Evolutionary conservation across 1,140 invertebrate species (phyloP).

Genomic region (fruit fly (Drosophila melanogaster)): DNA sequence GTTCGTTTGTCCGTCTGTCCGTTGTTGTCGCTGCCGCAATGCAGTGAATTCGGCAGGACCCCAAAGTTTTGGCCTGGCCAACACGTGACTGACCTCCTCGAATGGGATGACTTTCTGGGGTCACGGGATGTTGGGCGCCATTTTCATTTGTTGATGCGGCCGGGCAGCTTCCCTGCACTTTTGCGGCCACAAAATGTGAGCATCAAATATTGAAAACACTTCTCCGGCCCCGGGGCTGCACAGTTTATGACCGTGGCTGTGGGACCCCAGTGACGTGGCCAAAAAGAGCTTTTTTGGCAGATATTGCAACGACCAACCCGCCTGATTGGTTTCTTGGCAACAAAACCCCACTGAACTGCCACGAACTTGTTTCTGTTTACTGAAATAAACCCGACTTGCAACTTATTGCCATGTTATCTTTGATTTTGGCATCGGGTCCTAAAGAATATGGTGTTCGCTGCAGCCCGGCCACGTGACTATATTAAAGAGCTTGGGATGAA

Average conservation of each 20-base stretch:
- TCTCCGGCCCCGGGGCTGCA: conserved; percentile 15
- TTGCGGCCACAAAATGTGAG: conserved; percentile 71
- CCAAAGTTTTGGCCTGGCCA: conserved; percentile 33
- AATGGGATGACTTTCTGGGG: conserved; percentile 17
- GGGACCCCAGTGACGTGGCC: conserved; percentile 32
- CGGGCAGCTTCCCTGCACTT: conserved; percentile 59
- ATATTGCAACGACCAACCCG: conserved; percentile 5
- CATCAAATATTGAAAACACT: conserved; percentile 74
- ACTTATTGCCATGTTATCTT: conserved; percentile 56
- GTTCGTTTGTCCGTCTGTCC: conserved; percentile 10
- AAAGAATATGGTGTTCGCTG: not conserved
- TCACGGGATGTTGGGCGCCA: conserved; percentile 3
- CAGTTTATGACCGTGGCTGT: conserved; percentile 18
- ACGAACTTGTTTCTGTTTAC: conserved; percentile 42
- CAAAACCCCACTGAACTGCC: conserved; percentile 25
- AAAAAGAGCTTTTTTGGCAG: conserved; percentile 39
- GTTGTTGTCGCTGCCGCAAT: conserved; percentile 58
- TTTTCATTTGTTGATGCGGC: conserved; percentile 70
- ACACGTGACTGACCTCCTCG: conserved; percentile 66
- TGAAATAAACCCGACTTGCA: conserved; percentile 45
- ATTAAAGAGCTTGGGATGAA: not conserved
- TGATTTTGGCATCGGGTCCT: conserved; percentile 42
- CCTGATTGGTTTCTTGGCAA: conserved; percentile 75
- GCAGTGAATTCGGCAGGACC: conserved; percentile 65
- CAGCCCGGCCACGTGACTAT: not conserved